Evolutionary conservation across 2,888 invertebrate genomes (phyloP).

Genomic region (Campoletis raptor): DNA sequence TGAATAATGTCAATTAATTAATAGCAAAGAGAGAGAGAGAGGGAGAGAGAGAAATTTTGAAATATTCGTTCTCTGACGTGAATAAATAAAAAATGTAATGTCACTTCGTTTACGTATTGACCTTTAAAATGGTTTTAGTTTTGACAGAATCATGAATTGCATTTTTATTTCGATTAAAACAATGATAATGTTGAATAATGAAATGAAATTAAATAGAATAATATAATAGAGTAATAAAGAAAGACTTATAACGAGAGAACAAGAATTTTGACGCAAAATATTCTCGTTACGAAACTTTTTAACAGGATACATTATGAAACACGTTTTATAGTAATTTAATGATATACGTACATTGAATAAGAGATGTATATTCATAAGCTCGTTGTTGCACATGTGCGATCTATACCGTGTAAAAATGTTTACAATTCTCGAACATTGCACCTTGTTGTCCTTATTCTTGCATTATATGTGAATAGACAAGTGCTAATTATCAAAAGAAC

Average conservation of each 20-base stretch:
- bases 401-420: conserved; percentile 41
- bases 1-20: too few relatives aligned
- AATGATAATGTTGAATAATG: not conserved
- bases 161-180: not conserved
- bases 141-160: not conserved
- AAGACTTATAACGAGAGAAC: conserved; percentile 31
- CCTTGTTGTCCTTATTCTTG: conserved; percentile 34
- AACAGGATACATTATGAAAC: conserved; percentile 37
- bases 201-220: conserved; percentile 4
- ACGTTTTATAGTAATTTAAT: conserved; percentile 57
- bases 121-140: not conserved
- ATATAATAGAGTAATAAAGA: conserved; percentile 26
- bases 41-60: not conserved
- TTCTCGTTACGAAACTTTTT: conserved; percentile 43
- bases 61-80: not conserved
- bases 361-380: conserved; percentile 40
- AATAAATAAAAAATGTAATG: not conserved
- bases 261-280: conserved; percentile 7
- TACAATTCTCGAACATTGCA: conserved; percentile 37
- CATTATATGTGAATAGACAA: not conserved
- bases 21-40: not conserved
- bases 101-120: not conserved
- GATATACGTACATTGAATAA: conserved; percentile 37
- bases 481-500: conserved; percentile 6
- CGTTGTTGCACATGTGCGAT: conserved; percentile 29